Evolutionary conservation across 1,140 invertebrate genomes (phyloP).

Genomic region (Harlomillsia oculata): DNA sequence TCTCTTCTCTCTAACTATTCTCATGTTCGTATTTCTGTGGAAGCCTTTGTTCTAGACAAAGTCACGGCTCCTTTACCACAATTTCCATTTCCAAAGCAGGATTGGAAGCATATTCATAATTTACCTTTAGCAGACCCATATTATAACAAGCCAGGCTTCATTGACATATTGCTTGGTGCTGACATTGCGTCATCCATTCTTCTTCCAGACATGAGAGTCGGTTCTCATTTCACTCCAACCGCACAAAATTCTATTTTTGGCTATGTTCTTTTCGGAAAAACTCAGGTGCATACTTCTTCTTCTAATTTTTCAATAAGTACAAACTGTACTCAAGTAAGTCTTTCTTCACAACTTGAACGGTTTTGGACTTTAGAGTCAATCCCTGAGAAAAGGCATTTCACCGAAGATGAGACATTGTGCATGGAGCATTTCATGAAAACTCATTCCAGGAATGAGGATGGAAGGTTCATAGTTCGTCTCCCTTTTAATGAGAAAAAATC

Average conservation of each 20-base stretch:
- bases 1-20: background rate
- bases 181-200: slow-evolving; percentile 26
- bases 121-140: slow-evolving; percentile 36
- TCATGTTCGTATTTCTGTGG: background rate
- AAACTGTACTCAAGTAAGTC: background rate
- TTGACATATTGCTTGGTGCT: slow-evolving; percentile 37
- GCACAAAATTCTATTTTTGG: background rate
- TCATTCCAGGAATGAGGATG: slow-evolving; percentile 14
- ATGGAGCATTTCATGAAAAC: slow-evolving; percentile 33
- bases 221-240: background rate
- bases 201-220: background rate
- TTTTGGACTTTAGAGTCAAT: slow-evolving; percentile 37
- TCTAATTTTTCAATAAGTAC: background rate
- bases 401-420: slow-evolving; percentile 19
- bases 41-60: background rate
- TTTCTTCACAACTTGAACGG: no score
- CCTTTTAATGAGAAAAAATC: slow-evolving; percentile 28
- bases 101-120: background rate
- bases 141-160: slow-evolving; percentile 32
- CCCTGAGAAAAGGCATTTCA: background rate
- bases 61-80: background rate
- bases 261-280: slow-evolving; percentile 30
- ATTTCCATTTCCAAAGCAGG: background rate
- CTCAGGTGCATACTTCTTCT: no score
- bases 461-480: slow-evolving; percentile 31